Base-by-base conservation (phyloP, 92 coral and sea anemone genomes). In the Pocillopora grandis region DNA sequence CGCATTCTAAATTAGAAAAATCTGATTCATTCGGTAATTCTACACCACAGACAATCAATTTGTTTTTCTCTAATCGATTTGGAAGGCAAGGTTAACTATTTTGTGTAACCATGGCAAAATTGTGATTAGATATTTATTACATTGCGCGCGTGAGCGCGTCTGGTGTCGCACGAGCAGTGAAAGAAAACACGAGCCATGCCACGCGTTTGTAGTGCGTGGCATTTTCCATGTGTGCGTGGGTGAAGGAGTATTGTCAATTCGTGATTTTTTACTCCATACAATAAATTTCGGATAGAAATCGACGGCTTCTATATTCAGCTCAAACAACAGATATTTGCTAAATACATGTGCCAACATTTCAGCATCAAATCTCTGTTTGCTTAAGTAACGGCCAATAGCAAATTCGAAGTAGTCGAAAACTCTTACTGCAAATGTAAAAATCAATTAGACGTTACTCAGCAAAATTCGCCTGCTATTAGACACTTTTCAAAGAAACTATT, bases 41-140 rank as follows among this genome's bases (percentile, higher is more conserved):
- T 11, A 31, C 12, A 19, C 73, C 37, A 2, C 27, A 9, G 52
- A 68, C 33, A 68, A 36, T 70, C 75, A n/a, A 15, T 16, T 42
- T 37, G 33, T 70, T 42, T 7, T 48, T n/a, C 7, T 20, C 56
- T n/a, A 21, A 57, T 31, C 62, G 42, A 13, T 70, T 20, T 23
- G 56, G 48, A 56, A 27, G 71, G 16, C 13, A 65, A 31, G 31
- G 58, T 21, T 55, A 8, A 58, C 66, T 18, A 10, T 12, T 12
- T 52, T 31, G 4, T 31, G 77, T 58, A 59, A 42, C 77, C 85
- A 81, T 71, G 36, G 58, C 77, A 59, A 70, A 71, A 56, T 42
- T 8, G 52, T 23, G 49, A 71, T 81, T 60, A 35, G 18, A 59
- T 18, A 55, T 56, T 16, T 66, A 58, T 58, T 60, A 21, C 42